Conservation (phyloP, 2,797 vertebrate species). For the Tragelaphus eurycerus region DNA sequence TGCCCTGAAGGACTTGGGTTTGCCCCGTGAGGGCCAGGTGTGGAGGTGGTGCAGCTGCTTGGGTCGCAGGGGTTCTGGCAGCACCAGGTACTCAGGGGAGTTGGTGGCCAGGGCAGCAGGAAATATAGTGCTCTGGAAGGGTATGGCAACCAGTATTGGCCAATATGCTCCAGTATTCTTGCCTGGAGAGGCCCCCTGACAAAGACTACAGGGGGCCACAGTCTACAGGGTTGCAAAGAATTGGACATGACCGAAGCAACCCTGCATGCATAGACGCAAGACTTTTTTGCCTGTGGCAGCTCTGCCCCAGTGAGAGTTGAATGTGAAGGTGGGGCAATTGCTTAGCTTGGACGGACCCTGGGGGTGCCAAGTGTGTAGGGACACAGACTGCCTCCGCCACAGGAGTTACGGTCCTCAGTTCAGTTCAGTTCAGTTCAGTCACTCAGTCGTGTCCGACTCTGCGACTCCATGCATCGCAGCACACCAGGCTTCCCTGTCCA, state of each 20-base stretch:
- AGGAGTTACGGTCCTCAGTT: too few relatives aligned
- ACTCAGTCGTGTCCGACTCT: too few relatives aligned
- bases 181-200: not conserved
- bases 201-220: rapidly evolving
- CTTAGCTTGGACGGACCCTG: too few relatives aligned
- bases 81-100: not conserved
- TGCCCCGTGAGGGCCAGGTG: not conserved
- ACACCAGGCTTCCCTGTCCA: too few relatives aligned
- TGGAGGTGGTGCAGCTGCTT: not conserved
- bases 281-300: not conserved
- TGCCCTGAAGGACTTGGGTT: not conserved
- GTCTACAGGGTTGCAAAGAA: not conserved
- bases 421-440: too few relatives aligned
- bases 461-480: too few relatives aligned
- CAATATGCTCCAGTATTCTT: not conserved
- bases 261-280: rapidly evolving
- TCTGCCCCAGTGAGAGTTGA: not conserved
- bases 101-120: not conserved
- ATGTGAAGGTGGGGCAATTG: rapidly evolving
- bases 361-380: too few relatives aligned
- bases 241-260: not conserved
- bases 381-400: rapidly evolving
- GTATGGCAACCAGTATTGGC: not conserved
- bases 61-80: not conserved
- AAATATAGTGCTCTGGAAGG: not conserved